Conservation (phyloP, 2,888 invertebrate genomes). For the Morpho achilles region DNA sequence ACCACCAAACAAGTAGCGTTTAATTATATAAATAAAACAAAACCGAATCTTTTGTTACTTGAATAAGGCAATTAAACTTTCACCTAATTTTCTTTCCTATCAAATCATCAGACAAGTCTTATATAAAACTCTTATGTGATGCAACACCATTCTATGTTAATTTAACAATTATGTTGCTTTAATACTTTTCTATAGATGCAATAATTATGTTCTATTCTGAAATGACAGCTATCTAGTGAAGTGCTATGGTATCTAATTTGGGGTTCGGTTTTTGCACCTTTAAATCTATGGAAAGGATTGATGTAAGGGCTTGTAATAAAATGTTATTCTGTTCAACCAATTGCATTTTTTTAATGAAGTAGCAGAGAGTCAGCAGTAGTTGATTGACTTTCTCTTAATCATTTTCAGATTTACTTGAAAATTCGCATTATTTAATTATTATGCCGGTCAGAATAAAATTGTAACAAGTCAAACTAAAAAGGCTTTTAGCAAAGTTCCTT, state of each 20-base stretch:
- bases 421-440: too few relatives aligned
- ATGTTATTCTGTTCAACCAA: too few relatives aligned
- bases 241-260: neutral
- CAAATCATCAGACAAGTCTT: conserved; percentile 10
- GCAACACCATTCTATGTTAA: conserved; percentile 8
- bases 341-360: too few relatives aligned
- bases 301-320: too few relatives aligned
- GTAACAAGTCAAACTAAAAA: too few relatives aligned
- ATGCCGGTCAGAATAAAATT: too few relatives aligned
- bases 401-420: too few relatives aligned
- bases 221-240: neutral
- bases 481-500: too few relatives aligned
- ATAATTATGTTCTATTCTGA: conserved; percentile 9
- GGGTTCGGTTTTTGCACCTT: neutral
- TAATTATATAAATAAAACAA: conserved; percentile 10
- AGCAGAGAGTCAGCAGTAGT: too few relatives aligned
- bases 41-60: conserved; percentile 1
- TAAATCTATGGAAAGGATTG: neutral
- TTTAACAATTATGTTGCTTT: conserved; percentile 12
- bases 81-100: conserved; percentile 12
- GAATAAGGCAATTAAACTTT: conserved; percentile 13
- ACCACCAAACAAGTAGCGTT: neutral
- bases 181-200: conserved; percentile 8
- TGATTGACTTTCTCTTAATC: too few relatives aligned
- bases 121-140: conserved; percentile 13